These are phyloP conservation scores for Phallusia fumigata DNA, from an alignment of 23 tunicate species.

Conservation along the genomic window DNA sequence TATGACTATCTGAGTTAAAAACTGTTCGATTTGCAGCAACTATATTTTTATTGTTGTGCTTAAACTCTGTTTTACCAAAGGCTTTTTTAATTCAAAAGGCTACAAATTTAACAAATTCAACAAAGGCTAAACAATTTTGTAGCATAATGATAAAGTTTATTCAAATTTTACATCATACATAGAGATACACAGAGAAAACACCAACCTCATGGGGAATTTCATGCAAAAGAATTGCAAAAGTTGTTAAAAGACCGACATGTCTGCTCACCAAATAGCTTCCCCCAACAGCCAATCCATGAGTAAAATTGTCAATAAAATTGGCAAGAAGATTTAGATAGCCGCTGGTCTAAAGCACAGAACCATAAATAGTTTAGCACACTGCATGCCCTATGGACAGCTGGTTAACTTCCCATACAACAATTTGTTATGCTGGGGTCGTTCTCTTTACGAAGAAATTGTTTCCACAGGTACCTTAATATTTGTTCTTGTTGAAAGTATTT, in stretches of 20 bases:
- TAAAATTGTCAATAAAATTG: slow-evolving; percentile 82
- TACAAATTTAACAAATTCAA: too few species aligned
- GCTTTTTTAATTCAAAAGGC: too few species aligned
- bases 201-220: slow-evolving; percentile 92
- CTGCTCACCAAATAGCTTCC: slow-evolving; percentile 77
- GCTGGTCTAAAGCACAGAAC: slow-evolving; percentile 26
- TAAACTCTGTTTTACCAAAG: too few species aligned
- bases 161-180: background rate
- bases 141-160: background rate
- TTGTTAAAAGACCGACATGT: slow-evolving; percentile 73
- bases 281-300: slow-evolving; percentile 92
- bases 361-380: background rate
- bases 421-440: background rate
- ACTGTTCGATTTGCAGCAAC: too few species aligned
- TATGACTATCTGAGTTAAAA: too few species aligned
- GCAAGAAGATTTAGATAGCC: slow-evolving; percentile 88
- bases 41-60: too few species aligned
- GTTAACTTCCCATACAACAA: background rate
- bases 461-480: background rate
- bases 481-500: background rate
- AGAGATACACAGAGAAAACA: background rate
- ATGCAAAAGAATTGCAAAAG: slow-evolving; percentile 74
- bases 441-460: too few species aligned
- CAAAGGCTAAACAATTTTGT: background rate
- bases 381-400: background rate